Evolutionary conservation across 2,113 vertebrate genomes (phyloP), one percentile per base, ranked within the genome.

Genomic region (Psilopogon haemacephalus): DNA sequence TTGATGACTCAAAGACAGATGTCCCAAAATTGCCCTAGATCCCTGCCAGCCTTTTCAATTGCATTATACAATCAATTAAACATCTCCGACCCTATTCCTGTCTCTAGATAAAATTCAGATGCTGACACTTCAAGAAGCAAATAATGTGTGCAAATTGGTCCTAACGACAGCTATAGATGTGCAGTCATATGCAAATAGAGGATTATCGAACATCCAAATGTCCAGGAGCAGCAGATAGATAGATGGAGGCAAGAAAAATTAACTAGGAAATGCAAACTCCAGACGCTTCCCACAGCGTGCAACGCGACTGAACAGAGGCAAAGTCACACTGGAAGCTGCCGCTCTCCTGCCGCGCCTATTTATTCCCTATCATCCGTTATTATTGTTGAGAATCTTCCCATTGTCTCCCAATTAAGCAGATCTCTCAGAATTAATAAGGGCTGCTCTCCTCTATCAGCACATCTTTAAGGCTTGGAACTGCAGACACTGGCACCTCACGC

Each of bases 1-100:
- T 88, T 83, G 73, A 96, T 89, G 91, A 94, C 69, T 91, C 80
- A 63, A 96, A 93, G 88, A 94, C 95, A 97, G 96, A 97, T 97
- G 96, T 92, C 88, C 94, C 91, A 84, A 91, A 84, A 93, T 91
- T 96, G 89, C 91, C 92, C 95, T 71, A 95, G 93, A 94, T 91
- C 87, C 85, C 90, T 92, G 90, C 89, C 84, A 93, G 93, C 78
- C 77, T 86, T 94, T 88, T 94, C 93, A 87, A 95, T 94, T 91
- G 91, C 89, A 96, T 92, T 96, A 93, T 81, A 72, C 91, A 97
- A 95, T 95, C 97, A 96, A 96, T 90, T 94, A 97, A 94, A 96
- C 78, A 77, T 96, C 93, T 80, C 94, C 89, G 86, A 94, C 90
- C 90, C 69, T 80, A 48, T 77, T 84, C 59, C 90, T 40, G 60